Percentiles rank a stretch among this genome's conserved stretches.
Evolutionary conservation across 1,140 invertebrate species (phyloP).

Genomic region (Drosophila sturtevanti): DNA sequence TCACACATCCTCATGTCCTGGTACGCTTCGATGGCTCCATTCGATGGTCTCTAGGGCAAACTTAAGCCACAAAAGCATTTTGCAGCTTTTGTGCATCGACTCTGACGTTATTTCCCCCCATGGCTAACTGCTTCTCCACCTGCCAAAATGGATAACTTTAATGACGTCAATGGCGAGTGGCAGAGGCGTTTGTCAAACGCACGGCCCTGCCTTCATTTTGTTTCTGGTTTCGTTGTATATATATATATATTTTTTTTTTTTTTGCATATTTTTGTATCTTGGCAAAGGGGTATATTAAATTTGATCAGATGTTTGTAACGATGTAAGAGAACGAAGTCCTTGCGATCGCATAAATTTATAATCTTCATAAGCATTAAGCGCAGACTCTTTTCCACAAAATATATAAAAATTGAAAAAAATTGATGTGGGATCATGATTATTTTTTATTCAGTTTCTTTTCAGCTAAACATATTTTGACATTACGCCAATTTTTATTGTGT

Average conservation of each 20-base stretch:
- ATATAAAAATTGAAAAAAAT: too few relatives aligned
- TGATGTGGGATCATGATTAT: too few relatives aligned
- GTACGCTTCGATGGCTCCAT: conserved; percentile 47
- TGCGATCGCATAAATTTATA: too few relatives aligned
- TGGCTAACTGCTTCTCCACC: background rate
- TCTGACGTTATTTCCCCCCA: conserved; percentile 23
- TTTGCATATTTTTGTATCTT: too few relatives aligned
- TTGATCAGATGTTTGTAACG: too few relatives aligned
- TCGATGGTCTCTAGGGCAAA: conserved; percentile 22
- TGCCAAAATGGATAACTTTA: conserved; percentile 37
- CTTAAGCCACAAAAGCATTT: conserved; percentile 57
- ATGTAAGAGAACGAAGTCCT: too few relatives aligned
- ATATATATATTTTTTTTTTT: background rate
- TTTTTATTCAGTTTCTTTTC: too few relatives aligned
- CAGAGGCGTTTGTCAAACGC: conserved; percentile 43
- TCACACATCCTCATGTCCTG: conserved; percentile 44
- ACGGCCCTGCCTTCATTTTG: conserved; percentile 2
- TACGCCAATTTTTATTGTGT: too few relatives aligned
- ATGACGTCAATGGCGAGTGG: conserved; percentile 51
- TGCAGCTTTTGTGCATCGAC: conserved; percentile 19
- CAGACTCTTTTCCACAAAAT: too few relatives aligned
- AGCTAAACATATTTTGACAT: too few relatives aligned
- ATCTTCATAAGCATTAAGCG: too few relatives aligned
- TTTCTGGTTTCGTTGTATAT: background rate
- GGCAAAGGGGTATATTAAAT: too few relatives aligned